Conservation (phyloP, 2,113 vertebrate species). For the Calyptomena viridis region DNA sequence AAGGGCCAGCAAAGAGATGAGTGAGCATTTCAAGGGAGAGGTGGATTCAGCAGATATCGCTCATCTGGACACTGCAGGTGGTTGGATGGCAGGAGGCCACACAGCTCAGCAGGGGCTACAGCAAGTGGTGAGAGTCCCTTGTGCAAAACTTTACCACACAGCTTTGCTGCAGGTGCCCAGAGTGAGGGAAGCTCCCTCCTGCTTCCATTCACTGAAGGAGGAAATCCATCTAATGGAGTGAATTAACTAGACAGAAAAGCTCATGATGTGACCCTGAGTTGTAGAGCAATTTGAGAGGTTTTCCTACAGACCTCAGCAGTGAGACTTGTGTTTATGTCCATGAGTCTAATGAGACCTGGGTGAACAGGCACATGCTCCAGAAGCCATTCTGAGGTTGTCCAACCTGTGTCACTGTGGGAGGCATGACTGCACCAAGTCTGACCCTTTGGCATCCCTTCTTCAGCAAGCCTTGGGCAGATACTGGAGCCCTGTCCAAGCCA, state of each 20-base stretch:
- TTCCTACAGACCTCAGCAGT: background rate
- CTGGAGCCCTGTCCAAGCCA: background rate
- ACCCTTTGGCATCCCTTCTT: background rate
- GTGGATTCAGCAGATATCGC: background rate
- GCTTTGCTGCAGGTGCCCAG: background rate
- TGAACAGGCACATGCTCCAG: background rate
- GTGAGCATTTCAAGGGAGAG: background rate
- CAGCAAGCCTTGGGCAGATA: background rate
- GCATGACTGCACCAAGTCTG: background rate
- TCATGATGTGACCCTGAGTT: rapidly evolving
- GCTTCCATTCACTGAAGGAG: rapidly evolving
- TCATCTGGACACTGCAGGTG: background rate
- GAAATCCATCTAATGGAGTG: background rate
- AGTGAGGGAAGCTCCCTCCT: background rate
- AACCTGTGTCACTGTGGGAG: rapidly evolving
- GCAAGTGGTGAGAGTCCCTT: background rate
- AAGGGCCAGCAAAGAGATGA: background rate
- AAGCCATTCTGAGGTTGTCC: background rate
- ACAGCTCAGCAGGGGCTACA: rapidly evolving
- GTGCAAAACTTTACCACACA: rapidly evolving
- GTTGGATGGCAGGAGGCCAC: background rate
- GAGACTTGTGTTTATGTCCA: background rate
- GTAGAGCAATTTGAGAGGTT: background rate
- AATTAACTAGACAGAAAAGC: background rate
- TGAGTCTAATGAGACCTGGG: background rate